Conservation (phyloP, 2,888 invertebrate species). For the Limnephilus rhombicus region DNA sequence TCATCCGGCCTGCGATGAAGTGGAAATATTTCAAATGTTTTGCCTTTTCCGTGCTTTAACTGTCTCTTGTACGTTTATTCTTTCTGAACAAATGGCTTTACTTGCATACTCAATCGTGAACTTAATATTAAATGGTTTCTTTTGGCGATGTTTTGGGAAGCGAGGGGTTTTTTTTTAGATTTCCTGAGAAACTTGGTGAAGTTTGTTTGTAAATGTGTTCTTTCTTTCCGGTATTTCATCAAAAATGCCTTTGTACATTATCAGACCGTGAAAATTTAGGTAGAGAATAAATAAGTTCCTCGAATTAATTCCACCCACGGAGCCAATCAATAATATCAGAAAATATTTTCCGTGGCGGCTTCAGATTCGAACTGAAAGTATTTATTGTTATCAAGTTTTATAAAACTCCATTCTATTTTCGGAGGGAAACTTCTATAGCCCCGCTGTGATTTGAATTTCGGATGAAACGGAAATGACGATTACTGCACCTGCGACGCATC, state of each 20-base stretch:
- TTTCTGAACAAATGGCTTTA: conserved; percentile 17
- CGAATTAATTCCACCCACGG: not conserved
- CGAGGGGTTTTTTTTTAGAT: not conserved
- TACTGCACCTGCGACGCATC: no score
- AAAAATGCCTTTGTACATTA: not conserved
- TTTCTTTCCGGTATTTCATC: not conserved
- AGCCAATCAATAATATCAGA: not conserved
- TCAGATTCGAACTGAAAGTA: no score
- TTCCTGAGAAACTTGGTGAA: not conserved
- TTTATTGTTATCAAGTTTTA: no score
- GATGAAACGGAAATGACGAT: no score
- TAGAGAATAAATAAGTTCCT: not conserved
- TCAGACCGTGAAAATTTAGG: not conserved
- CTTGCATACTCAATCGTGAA: conserved; percentile 22
- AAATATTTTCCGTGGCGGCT: no score
- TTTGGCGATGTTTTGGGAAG: not conserved
- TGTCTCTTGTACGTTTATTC: conserved; percentile 20
- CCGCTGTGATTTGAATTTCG: no score
- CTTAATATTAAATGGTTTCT: not conserved
- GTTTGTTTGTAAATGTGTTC: not conserved
- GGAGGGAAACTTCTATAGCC: no score
- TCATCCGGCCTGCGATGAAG: conserved; percentile 9
- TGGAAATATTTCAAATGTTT: conserved; percentile 35
- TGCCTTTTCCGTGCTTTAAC: not conserved
- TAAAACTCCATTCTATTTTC: no score